Percentiles rank a stretch among this genome's conserved stretches.
Evolutionary conservation across 30 jellyfish, hydroid and myxozoan species (phyloP).

Genomic region (Haliclystus octoradiatus): DNA sequence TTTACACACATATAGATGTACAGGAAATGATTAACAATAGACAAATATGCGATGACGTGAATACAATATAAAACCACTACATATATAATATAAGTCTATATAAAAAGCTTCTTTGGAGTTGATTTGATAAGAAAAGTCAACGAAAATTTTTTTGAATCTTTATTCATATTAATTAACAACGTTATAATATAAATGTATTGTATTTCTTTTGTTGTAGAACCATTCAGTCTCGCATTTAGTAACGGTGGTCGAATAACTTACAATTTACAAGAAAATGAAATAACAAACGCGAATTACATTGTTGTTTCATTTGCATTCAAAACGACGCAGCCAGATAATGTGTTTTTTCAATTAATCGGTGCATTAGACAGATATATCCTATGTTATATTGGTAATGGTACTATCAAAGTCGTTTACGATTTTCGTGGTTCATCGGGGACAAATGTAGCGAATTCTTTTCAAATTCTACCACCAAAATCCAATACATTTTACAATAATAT

Average conservation of each 20-base stretch:
- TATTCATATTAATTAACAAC: too few species aligned
- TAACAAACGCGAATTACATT: slow-evolving; percentile 7
- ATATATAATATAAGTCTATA: too few species aligned
- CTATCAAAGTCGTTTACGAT: neutral
- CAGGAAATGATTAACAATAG: too few species aligned
- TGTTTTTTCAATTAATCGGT: slow-evolving; percentile 14
- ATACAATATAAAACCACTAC: too few species aligned
- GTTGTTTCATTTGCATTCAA: slow-evolving; percentile 25
- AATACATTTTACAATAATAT: too few species aligned
- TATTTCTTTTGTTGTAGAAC: neutral
- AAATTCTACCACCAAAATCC: neutral
- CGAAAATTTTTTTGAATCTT: too few species aligned
- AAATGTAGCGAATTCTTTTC: neutral
- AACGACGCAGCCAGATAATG: slow-evolving; percentile 15
- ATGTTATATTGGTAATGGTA: slow-evolving; percentile 11
- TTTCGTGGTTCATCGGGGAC: neutral
- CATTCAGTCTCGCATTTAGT: neutral
- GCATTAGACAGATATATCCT: slow-evolving; percentile 9
- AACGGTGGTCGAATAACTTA: neutral
- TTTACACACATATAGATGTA: too few species aligned
- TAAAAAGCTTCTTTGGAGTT: too few species aligned
- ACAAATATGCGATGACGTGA: too few species aligned
- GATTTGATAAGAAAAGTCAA: too few species aligned
- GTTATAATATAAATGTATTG: too few species aligned
- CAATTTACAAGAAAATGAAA: neutral